A percentile compares a stretch with the other conserved stretches of the same genome.
Evolutionary conservation across 2,888 invertebrate genomes (phyloP).

Genomic region (Pediacus dermestoides): DNA sequence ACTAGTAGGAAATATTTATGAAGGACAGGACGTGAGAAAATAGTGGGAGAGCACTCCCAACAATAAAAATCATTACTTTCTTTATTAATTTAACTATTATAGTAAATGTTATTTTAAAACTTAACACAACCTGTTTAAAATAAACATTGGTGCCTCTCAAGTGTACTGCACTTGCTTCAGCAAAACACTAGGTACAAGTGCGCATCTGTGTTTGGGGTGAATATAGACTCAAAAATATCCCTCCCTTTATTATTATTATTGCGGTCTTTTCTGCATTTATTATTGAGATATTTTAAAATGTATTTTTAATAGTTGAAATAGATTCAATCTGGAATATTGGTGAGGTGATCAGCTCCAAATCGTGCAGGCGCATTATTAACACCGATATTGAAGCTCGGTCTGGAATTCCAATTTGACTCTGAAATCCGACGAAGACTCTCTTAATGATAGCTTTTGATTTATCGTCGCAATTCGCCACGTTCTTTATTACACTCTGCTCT

Average conservation of each 20-base stretch:
- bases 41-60: slow-evolving; percentile 11
- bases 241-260: too few relatives aligned
- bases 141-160: slow-evolving; percentile 27
- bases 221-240: too few relatives aligned
- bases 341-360: slow-evolving; percentile 22
- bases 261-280: too few relatives aligned
- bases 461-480: slow-evolving; percentile 45
- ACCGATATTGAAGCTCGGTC: slow-evolving; percentile 45
- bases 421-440: slow-evolving; percentile 45
- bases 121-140: slow-evolving; percentile 34
- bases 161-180: slow-evolving; percentile 24
- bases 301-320: too few relatives aligned
- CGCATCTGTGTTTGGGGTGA: slow-evolving; percentile 35
- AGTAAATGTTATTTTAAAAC: slow-evolving; percentile 7
- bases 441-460: slow-evolving; percentile 50
- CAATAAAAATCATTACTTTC: slow-evolving; percentile 8
- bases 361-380: slow-evolving; percentile 46
- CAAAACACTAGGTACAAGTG: slow-evolving; percentile 29
- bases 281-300: too few relatives aligned
- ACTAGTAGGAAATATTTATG: slow-evolving; percentile 24
- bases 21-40: slow-evolving; percentile 31
- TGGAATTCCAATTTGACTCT: slow-evolving; percentile 49
- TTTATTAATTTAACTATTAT: slow-evolving; percentile 3
- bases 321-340: slow-evolving; percentile 26
- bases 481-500: slow-evolving; percentile 42